Evolutionary conservation across 2,888 invertebrate species (phyloP).

Genomic region (Ellobium chinense): DNA sequence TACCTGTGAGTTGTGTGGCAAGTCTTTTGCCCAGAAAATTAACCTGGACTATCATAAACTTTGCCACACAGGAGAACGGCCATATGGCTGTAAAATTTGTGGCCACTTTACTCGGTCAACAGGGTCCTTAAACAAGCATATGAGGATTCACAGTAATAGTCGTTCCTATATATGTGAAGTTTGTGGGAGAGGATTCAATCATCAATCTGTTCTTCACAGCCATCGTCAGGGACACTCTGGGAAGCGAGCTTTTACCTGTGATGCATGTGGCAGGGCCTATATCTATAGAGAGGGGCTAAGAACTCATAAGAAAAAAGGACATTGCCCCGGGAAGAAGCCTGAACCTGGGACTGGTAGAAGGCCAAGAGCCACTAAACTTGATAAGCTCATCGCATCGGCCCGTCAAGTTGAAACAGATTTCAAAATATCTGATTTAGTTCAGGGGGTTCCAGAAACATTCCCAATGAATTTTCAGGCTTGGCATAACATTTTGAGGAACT

Average conservation of each 20-base stretch:
- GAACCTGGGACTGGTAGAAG: constrained; percentile 7
- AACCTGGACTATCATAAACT: neutral
- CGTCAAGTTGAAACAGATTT: too few relatives aligned
- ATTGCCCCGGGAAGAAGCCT: neutral
- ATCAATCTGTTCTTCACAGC: neutral
- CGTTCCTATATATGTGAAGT: constrained; percentile 8
- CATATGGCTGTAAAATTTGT: constrained; percentile 4
- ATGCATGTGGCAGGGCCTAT: neutral
- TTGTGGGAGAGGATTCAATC: neutral
- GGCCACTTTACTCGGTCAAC: neutral
- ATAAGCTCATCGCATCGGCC: too few relatives aligned
- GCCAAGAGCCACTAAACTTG: constrained; percentile 7
- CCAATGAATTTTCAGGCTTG: too few relatives aligned
- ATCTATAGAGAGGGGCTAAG: neutral
- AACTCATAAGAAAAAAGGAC: too few relatives aligned
- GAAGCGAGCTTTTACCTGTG: neutral
- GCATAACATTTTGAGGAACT: too few relatives aligned
- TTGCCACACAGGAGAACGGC: constrained; percentile 10
- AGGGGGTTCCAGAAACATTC: too few relatives aligned
- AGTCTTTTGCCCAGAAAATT: neutral
- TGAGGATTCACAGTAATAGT: neutral
- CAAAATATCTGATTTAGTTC: too few relatives aligned
- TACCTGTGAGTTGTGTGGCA: constrained; percentile 3
- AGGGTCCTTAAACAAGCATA: neutral
- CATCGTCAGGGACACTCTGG: neutral